Evolutionary conservation across 2,888 invertebrate species (phyloP).

Genomic region (Habrosyne pyritoides): DNA sequence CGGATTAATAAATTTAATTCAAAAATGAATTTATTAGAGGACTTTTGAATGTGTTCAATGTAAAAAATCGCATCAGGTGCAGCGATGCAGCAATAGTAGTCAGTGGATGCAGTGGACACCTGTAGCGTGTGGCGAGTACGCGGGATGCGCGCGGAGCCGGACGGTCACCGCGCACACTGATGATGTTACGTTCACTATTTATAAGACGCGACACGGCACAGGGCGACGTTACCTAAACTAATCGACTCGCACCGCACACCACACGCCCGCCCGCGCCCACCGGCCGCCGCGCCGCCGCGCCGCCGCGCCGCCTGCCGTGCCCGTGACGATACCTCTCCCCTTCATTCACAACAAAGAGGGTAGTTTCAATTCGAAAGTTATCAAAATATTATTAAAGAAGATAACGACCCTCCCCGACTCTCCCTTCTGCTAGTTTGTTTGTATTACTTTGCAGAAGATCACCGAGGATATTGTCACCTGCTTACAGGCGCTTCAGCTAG

Average conservation of each 20-base stretch:
- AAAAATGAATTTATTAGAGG: neutral
- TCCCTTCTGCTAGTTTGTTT: no score
- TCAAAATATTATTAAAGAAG: neutral
- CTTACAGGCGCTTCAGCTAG: no score
- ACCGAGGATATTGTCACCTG: no score
- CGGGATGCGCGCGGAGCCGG: constrained; percentile 11
- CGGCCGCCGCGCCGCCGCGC: no score
- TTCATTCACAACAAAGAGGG: neutral
- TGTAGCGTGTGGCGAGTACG: constrained; percentile 10
- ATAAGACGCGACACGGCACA: constrained; percentile 17
- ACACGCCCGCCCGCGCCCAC: neutral
- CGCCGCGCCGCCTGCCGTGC: no score
- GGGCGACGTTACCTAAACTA: constrained; percentile 11
- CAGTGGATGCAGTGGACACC: constrained; percentile 14
- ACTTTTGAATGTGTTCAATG: neutral
- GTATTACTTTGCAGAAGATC: no score
- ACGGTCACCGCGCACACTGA: constrained; percentile 10
- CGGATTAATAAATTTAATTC: neutral
- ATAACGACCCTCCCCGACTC: no score
- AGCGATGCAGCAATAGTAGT: constrained; percentile 15
- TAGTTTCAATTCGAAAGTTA: neutral
- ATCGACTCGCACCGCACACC: neutral
- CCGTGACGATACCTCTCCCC: no score
- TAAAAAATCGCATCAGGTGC: constrained; percentile 12
- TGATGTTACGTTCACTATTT: constrained; percentile 18